These are phyloP conservation scores for Gracilinanus agilis DNA, from an alignment of 2,113 vertebrate species.

Conservation along the genomic window DNA sequence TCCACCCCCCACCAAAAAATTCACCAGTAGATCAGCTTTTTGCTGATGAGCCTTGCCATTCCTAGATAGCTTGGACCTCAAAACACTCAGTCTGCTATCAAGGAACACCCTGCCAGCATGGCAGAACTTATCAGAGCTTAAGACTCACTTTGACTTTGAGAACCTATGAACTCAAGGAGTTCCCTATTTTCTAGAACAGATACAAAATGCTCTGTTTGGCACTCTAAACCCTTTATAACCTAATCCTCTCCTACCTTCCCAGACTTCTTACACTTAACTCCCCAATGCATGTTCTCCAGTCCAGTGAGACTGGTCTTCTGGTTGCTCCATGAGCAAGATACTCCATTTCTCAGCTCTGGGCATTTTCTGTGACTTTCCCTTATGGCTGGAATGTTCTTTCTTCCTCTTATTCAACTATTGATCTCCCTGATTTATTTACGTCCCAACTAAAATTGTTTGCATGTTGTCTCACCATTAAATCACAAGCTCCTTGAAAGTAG, in stretches of 20 bases:
- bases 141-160: neutral
- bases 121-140: neutral
- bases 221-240: neutral
- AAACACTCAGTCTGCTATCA: neutral
- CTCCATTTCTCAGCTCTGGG: neutral
- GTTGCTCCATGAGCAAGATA: too few species aligned
- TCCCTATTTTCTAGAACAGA: neutral
- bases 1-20: too few species aligned
- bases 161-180: neutral
- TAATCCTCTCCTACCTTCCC: neutral
- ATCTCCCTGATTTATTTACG: neutral
- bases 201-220: neutral
- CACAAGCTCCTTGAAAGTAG: neutral
- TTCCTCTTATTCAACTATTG: neutral
- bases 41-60: neutral
- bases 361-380: neutral
- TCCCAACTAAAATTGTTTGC: neutral
- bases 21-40: neutral
- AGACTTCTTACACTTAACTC: neutral
- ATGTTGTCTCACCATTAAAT: neutral
- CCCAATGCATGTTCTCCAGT: neutral
- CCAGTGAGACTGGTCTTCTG: neutral
- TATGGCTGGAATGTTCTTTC: neutral
- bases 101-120: neutral
- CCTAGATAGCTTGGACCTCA: too few species aligned